Percentiles rank a stretch among this genome's conserved stretches.
Conservation (phyloP, 2,888 invertebrate genomes). For the Leucoma salicis region DNA sequence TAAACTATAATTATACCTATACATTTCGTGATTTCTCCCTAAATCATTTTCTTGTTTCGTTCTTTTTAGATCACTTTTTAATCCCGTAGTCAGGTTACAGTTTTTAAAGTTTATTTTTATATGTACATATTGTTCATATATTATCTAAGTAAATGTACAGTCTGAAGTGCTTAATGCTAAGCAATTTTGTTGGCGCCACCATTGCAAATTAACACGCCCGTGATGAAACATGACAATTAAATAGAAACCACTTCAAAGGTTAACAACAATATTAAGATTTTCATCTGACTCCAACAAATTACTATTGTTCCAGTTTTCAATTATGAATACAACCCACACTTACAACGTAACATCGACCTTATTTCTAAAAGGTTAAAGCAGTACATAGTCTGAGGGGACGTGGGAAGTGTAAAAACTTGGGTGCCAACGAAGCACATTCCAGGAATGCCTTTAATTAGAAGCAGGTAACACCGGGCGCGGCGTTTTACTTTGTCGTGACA, state of each 20-base stretch:
- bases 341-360: slow-evolving; percentile 12
- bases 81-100: no score
- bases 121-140: no score
- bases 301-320: slow-evolving; percentile 29
- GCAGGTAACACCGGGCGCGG: slow-evolving; percentile 41
- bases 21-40: no score
- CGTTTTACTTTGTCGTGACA: slow-evolving; percentile 20
- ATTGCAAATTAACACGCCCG: slow-evolving; percentile 16
- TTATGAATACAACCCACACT: slow-evolving; percentile 13
- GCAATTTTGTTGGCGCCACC: slow-evolving; percentile 8
- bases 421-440: slow-evolving; percentile 57
- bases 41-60: no score
- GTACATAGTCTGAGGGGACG: slow-evolving; percentile 16
- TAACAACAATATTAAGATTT: slow-evolving; percentile 25
- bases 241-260: slow-evolving; percentile 20
- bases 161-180: no score
- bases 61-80: no score
- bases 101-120: no score
- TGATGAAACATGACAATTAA: slow-evolving; percentile 19
- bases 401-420: slow-evolving; percentile 28
- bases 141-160: no score
- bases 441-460: slow-evolving; percentile 52
- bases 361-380: slow-evolving; percentile 16
- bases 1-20: no score
- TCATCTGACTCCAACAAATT: slow-evolving; percentile 27